Percentiles rank a stretch among this genome's conserved stretches.
These are phyloP conservation scores for Zosterops pallidus DNA, from an alignment of 2,113 vertebrate genomes.

Conservation along the genomic window DNA sequence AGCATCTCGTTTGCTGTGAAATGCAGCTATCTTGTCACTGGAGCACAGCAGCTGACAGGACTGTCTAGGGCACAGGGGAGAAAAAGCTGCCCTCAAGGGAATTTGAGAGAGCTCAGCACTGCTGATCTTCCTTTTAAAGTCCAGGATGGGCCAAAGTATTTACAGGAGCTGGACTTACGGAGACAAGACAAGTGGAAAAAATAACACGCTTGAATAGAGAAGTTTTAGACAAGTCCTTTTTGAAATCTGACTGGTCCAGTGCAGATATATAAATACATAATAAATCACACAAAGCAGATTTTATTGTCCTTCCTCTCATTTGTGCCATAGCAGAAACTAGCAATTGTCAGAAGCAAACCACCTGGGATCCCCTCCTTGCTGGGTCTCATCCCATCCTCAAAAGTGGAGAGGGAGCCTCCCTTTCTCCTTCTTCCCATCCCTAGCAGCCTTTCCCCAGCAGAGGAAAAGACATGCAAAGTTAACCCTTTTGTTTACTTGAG, in stretches of 20 bases:
- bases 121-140: background rate
- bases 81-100: background rate
- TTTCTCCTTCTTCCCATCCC: background rate
- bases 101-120: background rate
- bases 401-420: background rate
- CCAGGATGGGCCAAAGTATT: background rate
- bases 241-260: background rate
- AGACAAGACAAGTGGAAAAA: background rate
- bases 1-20: background rate
- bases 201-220: background rate
- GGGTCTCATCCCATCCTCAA: background rate
- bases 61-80: background rate
- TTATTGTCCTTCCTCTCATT: background rate
- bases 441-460: background rate
- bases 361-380: fast-evolving
- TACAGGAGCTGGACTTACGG: background rate
- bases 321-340: background rate
- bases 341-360: background rate
- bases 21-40: background rate
- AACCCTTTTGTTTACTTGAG: background rate
- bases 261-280: background rate
- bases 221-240: background rate
- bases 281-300: background rate
- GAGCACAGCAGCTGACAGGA: background rate
- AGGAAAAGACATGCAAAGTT: background rate